These are phyloP conservation scores for Solea solea DNA, from an alignment of 2,113 vertebrate species.

Conservation along the genomic window DNA sequence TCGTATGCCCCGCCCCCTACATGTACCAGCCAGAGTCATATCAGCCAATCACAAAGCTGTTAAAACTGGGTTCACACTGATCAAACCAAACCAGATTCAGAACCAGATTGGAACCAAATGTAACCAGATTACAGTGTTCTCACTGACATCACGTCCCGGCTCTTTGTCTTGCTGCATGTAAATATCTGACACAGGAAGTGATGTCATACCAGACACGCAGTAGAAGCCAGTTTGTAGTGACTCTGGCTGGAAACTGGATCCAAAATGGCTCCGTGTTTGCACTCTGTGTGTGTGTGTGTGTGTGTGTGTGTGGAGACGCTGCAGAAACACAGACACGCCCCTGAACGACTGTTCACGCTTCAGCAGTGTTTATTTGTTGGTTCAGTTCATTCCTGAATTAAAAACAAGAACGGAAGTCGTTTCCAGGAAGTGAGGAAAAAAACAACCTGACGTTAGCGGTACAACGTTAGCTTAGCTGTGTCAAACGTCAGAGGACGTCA, in stretches of 20 bases:
- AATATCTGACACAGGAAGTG: slow-evolving; percentile 61
- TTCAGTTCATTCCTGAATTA: too few relatives aligned
- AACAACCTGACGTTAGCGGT: too few relatives aligned
- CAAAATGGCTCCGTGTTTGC: slow-evolving; percentile 34
- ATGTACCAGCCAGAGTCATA: slow-evolving; percentile 14
- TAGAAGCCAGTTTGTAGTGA: slow-evolving; percentile 28
- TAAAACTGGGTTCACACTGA: slow-evolving; percentile 38
- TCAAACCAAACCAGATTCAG: not conserved
- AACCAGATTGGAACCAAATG: not conserved
- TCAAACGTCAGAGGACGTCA: too few relatives aligned
- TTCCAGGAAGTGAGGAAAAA: too few relatives aligned
- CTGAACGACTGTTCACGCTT: slow-evolving; percentile 6
- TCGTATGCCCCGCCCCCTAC: not conserved
- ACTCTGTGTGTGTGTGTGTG: slow-evolving; percentile 16
- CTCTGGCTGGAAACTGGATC: slow-evolving; percentile 21
- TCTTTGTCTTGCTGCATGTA: slow-evolving; percentile 65
- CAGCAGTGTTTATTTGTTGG: not conserved
- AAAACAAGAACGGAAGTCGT: too few relatives aligned
- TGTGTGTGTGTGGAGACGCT: not conserved
- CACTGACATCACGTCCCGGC: slow-evolving; percentile 20
- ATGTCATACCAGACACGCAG: slow-evolving; percentile 31
- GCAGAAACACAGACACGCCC: slow-evolving; percentile 13
- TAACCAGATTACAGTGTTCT: not conserved
- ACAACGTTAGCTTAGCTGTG: too few relatives aligned
- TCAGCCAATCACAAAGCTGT: slow-evolving; percentile 18